Evolutionary conservation across 2,888 invertebrate species (phyloP), one percentile per base, ranked within the genome.

Genomic region (Asteroscopus sphinx): DNA sequence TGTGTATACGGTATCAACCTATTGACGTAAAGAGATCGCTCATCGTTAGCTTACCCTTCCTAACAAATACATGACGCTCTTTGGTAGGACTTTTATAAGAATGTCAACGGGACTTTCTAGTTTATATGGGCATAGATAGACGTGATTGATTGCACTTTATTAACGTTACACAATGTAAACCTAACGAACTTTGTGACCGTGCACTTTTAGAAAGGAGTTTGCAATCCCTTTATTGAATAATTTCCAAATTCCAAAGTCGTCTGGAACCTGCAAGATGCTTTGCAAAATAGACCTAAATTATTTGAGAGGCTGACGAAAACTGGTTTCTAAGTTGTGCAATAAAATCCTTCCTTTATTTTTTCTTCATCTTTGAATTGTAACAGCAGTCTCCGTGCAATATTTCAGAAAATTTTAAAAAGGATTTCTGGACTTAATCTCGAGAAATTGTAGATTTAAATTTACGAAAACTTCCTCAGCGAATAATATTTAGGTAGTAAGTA

Each of bases 91-190:
- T 67, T 58, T 44, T 41, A 49, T 25, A 30, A 17, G 26, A 67
- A 46, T 33, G 12, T 21, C 28, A 28, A 47, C 13, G 8, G 42
- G 5, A 26, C 11, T 64, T 68, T 28, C 8, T 41, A 73, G 61
- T 78, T 73, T 70, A 59, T 67, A 57, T 42, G 40, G 16, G 21
- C 15, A 48, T 59, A 66, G 65, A 73, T 76, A 61, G 55, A 62
- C 55, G 54, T 72, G 74, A 77, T 66, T 61, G 74, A 80, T 74
- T 65, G 54, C 48, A 52, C 54, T 46, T 48, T 64, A 54, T n/a
- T n/a, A n/a, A n/a, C n/a, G n/a, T n/a, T n/a, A 37, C 59, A 33
- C 63, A 42, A 58, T 58, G 39, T 40, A 36, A 55, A 59, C 36
- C 30, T 47, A 55, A 53, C 32, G 12, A 52, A 53, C 44, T 45